Evolutionary conservation across 1,140 invertebrate species (phyloP).

Genomic region (Calephelis virginiensis): DNA sequence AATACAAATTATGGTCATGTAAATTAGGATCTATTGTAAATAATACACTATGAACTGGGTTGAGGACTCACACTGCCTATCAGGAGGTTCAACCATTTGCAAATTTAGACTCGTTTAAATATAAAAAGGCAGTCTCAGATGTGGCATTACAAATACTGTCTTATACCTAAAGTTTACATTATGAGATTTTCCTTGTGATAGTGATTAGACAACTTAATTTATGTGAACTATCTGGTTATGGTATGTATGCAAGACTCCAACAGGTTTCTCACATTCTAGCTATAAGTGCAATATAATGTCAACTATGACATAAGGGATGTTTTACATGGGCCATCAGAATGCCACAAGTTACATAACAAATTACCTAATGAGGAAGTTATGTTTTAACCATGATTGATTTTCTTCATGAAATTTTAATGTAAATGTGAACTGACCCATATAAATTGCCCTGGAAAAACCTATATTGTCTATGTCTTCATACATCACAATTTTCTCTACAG

Average conservation of each 20-base stretch:
- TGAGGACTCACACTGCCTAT: slow-evolving; percentile 62
- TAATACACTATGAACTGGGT: slow-evolving; percentile 70
- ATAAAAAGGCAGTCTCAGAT: slow-evolving; percentile 79
- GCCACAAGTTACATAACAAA: background rate
- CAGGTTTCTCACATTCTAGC: slow-evolving; percentile 60
- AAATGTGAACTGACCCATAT: slow-evolving; percentile 48
- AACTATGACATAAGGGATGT: slow-evolving; percentile 53
- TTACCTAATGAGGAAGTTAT: background rate
- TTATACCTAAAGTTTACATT: slow-evolving; percentile 72
- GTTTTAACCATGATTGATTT: slow-evolving; percentile 2
- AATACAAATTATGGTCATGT: slow-evolving; percentile 79
- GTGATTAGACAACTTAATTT: slow-evolving; percentile 76
- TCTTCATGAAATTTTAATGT: slow-evolving; percentile 24
- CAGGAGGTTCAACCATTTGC: slow-evolving; percentile 55
- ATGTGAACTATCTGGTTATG: slow-evolving; percentile 70
- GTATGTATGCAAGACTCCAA: slow-evolving; percentile 60
- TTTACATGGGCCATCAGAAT: background rate
- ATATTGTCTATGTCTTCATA: slow-evolving; percentile 80
- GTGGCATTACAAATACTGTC: slow-evolving; percentile 76
- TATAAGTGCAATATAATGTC: slow-evolving; percentile 69
- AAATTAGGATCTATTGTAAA: slow-evolving; percentile 73
- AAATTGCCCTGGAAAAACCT: slow-evolving; percentile 59
- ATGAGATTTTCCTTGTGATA: slow-evolving; percentile 77
- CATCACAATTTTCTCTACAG: slow-evolving; percentile 79
- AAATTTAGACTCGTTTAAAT: slow-evolving; percentile 69